Evolutionary conservation across 2,113 vertebrate genomes (phyloP), one percentile per base, ranked within the genome.

Genomic region (Pelobates fuscus): DNA sequence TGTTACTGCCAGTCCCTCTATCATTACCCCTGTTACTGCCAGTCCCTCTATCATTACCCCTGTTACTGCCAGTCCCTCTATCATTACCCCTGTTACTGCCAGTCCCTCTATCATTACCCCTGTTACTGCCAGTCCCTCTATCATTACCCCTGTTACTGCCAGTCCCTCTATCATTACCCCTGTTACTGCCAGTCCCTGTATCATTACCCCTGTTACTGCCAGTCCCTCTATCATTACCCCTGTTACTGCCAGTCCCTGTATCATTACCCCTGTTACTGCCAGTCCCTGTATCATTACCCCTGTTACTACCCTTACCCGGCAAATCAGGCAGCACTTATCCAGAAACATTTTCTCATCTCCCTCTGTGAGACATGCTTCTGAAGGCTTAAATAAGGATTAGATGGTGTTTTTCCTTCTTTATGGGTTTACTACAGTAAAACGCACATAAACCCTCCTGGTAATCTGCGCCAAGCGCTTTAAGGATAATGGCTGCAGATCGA

Each of bases 341-440:
- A 46, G 21, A 74, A 66, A 59, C 5, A 10, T 41, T 74, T n/a
- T n/a, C n/a, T n/a, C n/a, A n/a, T n/a, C n/a, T n/a, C n/a, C n/a
- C n/a, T n/a, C n/a, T n/a, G n/a, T 64, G 24, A 57, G 61, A 74
- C 27, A 41, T 23, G 30, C 71, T 66, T 55, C 25, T 27, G 26
- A 14, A 65, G 18, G 61, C 32, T 67, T 60, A 67, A 59, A 44
- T 59, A 23, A 58, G 72, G 72, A 75, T 75, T 75, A 75, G 15
- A 43, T 63, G 27, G 32, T 52, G 44, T 67, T 67, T 26, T 67
- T 37, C 46, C 63, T n/a, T 67, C 14, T 67, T 75, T 75, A 67
- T 32, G 54, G 72, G 54, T 67, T 75, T 75, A 75, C 25, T 49
- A 60, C 63, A 23, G 72, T 55, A 75, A 58, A 58, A 59, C 67